Percentiles rank a stretch among this genome's conserved stretches.
These are phyloP conservation scores for Planiliza haematocheilus DNA, from an alignment of 2,113 vertebrate genomes.

Conservation along the genomic window DNA sequence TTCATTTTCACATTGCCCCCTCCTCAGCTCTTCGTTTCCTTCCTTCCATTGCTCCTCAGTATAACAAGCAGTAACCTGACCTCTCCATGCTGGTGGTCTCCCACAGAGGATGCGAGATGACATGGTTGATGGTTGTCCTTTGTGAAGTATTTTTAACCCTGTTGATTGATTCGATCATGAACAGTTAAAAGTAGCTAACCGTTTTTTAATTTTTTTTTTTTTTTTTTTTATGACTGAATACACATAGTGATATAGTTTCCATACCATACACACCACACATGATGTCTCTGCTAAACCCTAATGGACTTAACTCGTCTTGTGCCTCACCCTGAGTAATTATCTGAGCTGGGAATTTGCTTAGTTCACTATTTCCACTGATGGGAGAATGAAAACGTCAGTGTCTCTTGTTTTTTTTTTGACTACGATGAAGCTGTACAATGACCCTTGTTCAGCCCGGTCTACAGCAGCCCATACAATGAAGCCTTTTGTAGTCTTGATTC, in stretches of 20 bases:
- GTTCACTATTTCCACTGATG: conserved; percentile 58
- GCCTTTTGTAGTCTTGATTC: conserved; percentile 78
- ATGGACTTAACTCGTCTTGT: conserved; percentile 38
- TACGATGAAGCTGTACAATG: conserved; percentile 67
- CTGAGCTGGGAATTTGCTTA: conserved; percentile 69
- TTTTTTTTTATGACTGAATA: background rate
- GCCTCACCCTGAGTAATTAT: conserved; percentile 43
- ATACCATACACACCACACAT: background rate
- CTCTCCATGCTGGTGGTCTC: conserved; percentile 69
- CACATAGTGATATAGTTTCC: background rate
- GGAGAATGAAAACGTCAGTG: conserved; percentile 56
- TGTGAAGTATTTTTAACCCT: conserved; percentile 69
- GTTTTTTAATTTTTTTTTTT: accelerated
- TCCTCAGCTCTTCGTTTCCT: conserved; percentile 75
- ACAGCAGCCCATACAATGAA: conserved; percentile 75
- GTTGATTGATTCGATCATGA: conserved; percentile 54
- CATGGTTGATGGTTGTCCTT: conserved; percentile 49
- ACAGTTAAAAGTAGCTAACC: background rate
- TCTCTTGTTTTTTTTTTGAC: conserved; percentile 39
- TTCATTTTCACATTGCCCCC: conserved; percentile 54
- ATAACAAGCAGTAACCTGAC: conserved; percentile 76
- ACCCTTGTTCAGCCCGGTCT: conserved; percentile 68
- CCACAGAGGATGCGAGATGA: conserved; percentile 73
- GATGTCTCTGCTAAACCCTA: conserved; percentile 13
- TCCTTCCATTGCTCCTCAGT: conserved; percentile 65